Conservation (phyloP, 2,888 invertebrate genomes). For the Megamerina dolium region DNA sequence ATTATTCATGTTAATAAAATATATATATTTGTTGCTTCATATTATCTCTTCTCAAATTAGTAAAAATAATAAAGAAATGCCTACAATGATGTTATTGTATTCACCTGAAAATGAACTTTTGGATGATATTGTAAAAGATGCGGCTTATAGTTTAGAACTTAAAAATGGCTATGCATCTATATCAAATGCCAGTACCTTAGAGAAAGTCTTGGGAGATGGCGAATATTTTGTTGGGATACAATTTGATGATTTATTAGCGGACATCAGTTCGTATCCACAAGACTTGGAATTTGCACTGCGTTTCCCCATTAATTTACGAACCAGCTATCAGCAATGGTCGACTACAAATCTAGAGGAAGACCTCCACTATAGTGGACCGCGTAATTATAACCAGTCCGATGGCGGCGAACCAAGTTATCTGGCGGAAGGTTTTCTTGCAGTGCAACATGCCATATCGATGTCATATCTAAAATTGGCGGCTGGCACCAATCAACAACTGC, state of each 20-base stretch:
- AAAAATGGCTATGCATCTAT: no score
- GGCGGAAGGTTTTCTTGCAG: conserved; percentile 60
- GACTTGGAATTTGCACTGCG: conserved; percentile 51
- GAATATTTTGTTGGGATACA: conserved; percentile 54
- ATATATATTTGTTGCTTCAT: no score
- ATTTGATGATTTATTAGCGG: conserved; percentile 51
- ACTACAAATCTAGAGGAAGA: conserved; percentile 62
- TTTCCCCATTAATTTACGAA: conserved; percentile 60
- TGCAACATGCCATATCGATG: conserved; percentile 57
- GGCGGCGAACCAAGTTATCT: conserved; percentile 56
- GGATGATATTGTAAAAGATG: conserved; percentile 42
- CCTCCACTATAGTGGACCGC: conserved; percentile 61
- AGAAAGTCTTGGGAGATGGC: conserved; percentile 14
- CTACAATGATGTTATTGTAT: conserved; percentile 50
- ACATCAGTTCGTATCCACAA: conserved; percentile 26
- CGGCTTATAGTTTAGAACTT: conserved; percentile 26
- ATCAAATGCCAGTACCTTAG: conserved; percentile 20
- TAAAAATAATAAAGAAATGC: no score
- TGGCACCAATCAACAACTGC: conserved; percentile 21
- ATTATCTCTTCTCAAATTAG: no score
- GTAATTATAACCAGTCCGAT: conserved; percentile 50
- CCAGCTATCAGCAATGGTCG: conserved; percentile 53
- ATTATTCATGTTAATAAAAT: no score
- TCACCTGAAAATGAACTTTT: conserved; percentile 48
- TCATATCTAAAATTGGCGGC: conserved; percentile 36